A percentile compares a stretch with the other conserved stretches of the same genome.
phyloP scores from a whole-genome alignment of 1,140 invertebrate genomes.

The Dryas iulia region DNA sequence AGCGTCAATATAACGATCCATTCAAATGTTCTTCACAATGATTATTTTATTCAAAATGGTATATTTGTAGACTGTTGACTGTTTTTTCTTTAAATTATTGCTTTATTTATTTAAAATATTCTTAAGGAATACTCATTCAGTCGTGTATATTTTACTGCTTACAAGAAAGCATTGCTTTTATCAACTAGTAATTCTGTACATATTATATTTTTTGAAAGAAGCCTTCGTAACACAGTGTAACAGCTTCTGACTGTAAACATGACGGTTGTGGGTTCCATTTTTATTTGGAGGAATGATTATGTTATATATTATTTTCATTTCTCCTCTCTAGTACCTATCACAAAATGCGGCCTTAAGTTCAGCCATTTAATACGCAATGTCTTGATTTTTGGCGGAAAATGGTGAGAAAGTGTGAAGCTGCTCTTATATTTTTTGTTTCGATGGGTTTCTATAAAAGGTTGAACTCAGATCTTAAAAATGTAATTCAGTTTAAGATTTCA shows the following conservation, averaged over 20 bases:
- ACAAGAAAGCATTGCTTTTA: background rate
- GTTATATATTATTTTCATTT: too few relatives aligned
- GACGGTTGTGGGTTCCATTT: too few relatives aligned
- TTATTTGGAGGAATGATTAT: too few relatives aligned
- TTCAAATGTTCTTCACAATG: conserved; percentile 46
- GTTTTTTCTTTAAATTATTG: background rate
- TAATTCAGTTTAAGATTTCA: background rate
- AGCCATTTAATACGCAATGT: too few relatives aligned
- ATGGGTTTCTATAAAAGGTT: background rate
- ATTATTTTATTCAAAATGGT: conserved; percentile 51
- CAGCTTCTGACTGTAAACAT: too few relatives aligned
- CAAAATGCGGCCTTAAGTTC: too few relatives aligned
- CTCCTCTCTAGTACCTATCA: too few relatives aligned
- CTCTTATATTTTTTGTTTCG: background rate
- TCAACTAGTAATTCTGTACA: too few relatives aligned
- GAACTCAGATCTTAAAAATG: background rate
- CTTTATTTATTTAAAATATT: background rate
- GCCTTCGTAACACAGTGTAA: too few relatives aligned
- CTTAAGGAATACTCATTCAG: background rate
- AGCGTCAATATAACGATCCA: conserved; percentile 47
- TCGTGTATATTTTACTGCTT: background rate
- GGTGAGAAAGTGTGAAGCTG: too few relatives aligned
- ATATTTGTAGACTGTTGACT: conserved; percentile 26
- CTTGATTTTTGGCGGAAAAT: too few relatives aligned
- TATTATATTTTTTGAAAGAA: too few relatives aligned